Base-by-base conservation (phyloP, 2,113 vertebrate species). In the Anser brachyrhynchus region DNA sequence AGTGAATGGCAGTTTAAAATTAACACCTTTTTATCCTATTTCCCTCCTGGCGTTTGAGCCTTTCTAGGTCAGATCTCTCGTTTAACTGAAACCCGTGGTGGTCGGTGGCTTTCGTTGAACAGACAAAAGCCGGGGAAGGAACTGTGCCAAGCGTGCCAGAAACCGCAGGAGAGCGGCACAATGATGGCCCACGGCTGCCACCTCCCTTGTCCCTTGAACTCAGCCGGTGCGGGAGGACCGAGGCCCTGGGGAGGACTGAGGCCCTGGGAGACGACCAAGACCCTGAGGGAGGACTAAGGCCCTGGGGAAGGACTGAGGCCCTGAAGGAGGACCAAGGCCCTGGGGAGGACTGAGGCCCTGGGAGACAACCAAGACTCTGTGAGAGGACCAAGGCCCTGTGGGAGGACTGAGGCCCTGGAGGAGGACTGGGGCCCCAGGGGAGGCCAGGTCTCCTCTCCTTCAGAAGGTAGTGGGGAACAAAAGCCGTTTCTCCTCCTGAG, bases 401-500 rank as follows among this genome's bases (percentile, higher is more conserved):
- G 19, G 75, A 51, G 15, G 19, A n/a, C 6, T 11, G 16, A 9
- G 29, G 12, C 26, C 39, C 39, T 39, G 39, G 39, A 20, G 17
- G 74, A 49, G 13, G 17, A 33, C 14, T 10, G 39, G 39, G 39
- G 39, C 39, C 33, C 55, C 55, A 46, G 10, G 21, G 19, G 75
- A 51, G 15, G 19, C n/a, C 5, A 4, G 22, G 21, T 37, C 19
- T 22, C 43, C 25, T 49, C 41, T 51, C 22, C 22, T 51, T 75
- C 33, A 6, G 2, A 2, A 11, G 33, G 13, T 1, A 5, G 13
- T 4, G 11, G 64, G 13, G 35, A 4, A 57, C 20, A 26, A 91
- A 88, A 52, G 55, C 4, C 35, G 35, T 25, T 18, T 37, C n/a
- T 33, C 12, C 25, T 76, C 10, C 72, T 2, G 4, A 5, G 46